Evolutionary conservation across 1,140 invertebrate genomes (phyloP).

Genomic region (Drosophila insularis): DNA sequence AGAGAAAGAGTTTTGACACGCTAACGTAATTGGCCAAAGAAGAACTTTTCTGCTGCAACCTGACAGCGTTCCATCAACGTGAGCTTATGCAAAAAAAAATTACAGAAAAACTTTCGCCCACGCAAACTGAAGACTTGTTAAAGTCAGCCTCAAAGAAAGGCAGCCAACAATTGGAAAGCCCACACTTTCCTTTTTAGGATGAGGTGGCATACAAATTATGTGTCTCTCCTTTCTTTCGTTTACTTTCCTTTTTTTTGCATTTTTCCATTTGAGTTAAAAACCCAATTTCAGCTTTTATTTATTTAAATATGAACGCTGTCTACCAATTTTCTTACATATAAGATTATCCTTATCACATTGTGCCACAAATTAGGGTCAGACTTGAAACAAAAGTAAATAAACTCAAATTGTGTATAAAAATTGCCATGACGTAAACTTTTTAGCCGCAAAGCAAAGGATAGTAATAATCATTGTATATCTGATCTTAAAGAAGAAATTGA

Average conservation of each 20-base stretch:
- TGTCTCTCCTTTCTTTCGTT: background rate
- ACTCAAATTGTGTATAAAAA: background rate
- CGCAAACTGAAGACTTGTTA: conserved; percentile 33
- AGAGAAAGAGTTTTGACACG: conserved; percentile 7
- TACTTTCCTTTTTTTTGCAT: background rate
- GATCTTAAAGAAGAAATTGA: too few species aligned
- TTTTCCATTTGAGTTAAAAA: conserved; percentile 3
- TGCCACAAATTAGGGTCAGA: background rate
- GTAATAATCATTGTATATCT: background rate
- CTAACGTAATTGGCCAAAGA: conserved; percentile 34
- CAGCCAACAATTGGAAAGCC: background rate
- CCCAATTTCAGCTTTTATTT: conserved; percentile 4
- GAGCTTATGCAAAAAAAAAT: conserved; percentile 44
- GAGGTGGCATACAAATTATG: background rate
- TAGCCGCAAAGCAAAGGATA: background rate
- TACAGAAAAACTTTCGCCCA: conserved; percentile 11
- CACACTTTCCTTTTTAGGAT: background rate
- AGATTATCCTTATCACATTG: conserved; percentile 5
- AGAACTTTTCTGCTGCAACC: conserved; percentile 20
- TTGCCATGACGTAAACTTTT: background rate
- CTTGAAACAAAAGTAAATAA: conserved; percentile 4
- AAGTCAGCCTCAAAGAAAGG: background rate
- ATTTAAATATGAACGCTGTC: conserved; percentile 3
- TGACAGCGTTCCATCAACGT: conserved; percentile 35
- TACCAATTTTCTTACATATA: background rate